Percentiles rank a stretch among this genome's conserved stretches.
phyloP scores from a whole-genome alignment of 2,888 invertebrate genomes.

The Pomacea canaliculata region DNA sequence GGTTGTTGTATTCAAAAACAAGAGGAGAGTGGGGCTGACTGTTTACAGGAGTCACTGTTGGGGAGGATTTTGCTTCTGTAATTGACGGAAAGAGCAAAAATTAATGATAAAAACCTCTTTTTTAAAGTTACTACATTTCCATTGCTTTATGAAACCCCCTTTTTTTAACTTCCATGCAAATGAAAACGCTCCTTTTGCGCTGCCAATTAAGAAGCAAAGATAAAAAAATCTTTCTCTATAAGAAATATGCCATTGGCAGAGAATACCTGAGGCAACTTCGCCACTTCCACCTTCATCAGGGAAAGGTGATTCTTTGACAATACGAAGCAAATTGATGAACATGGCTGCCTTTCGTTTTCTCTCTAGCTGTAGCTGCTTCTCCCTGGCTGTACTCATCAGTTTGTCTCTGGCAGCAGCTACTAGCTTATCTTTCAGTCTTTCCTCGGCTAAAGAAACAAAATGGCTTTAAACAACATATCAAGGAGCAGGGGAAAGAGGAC shows the following conservation, averaged over 20 bases:
- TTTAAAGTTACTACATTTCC: too few species aligned
- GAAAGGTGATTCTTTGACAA: slow-evolving; percentile 26
- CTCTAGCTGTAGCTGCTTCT: slow-evolving; percentile 73
- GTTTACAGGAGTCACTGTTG: slow-evolving; percentile 27
- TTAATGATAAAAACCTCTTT: too few species aligned
- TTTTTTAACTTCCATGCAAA: too few species aligned
- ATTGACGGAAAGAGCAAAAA: too few species aligned
- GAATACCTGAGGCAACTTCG: too few species aligned
- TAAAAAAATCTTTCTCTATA: too few species aligned
- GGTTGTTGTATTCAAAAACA: slow-evolving; percentile 36
- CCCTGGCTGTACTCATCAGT: slow-evolving; percentile 64
- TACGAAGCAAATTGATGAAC: slow-evolving; percentile 77
- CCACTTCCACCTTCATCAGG: slow-evolving; percentile 13
- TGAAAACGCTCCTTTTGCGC: too few species aligned
- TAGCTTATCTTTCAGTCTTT: slow-evolving; percentile 65
- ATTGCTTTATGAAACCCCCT: too few species aligned
- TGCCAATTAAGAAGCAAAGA: too few species aligned
- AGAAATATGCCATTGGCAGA: too few species aligned
- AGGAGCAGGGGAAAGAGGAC: too few species aligned
- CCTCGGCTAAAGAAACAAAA: slow-evolving; percentile 61
- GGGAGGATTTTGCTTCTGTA: slow-evolving; percentile 10
- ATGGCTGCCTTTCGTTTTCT: slow-evolving; percentile 85
- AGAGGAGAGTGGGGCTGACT: slow-evolving; percentile 39
- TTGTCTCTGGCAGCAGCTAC: slow-evolving; percentile 69
- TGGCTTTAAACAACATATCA: too few species aligned